Evolutionary conservation across 1,140 invertebrate species (phyloP).

Genomic region (Anoplophora glabripennis): DNA sequence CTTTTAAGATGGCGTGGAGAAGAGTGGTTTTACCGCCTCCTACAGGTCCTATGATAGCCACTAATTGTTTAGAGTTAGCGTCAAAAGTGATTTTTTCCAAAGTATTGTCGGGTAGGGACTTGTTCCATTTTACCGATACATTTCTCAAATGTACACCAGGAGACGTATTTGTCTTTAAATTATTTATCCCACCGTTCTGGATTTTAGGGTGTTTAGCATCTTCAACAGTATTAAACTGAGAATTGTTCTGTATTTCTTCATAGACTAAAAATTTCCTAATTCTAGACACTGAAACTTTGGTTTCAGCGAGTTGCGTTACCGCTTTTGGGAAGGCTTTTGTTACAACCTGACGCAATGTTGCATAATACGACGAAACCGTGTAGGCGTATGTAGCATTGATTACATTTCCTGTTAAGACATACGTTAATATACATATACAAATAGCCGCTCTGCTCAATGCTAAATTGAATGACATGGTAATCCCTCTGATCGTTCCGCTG

Average conservation of each 20-base stretch:
- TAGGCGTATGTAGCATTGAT: constrained; percentile 75
- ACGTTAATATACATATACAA: constrained; percentile 72
- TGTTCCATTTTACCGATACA: constrained; percentile 30
- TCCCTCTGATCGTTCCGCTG: constrained; percentile 60
- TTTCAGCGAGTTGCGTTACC: constrained; percentile 58
- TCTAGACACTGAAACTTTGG: constrained; percentile 63
- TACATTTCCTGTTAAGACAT: constrained; percentile 64
- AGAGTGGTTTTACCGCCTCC: constrained; percentile 76
- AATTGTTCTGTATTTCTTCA: constrained; percentile 14
- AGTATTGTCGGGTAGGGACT: constrained; percentile 54
- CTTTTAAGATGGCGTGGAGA: constrained; percentile 73
- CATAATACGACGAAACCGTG: constrained; percentile 67
- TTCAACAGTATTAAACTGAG: too few species aligned
- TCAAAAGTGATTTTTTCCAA: constrained; percentile 56
- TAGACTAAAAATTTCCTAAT: constrained; percentile 57
- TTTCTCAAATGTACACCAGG: constrained; percentile 19
- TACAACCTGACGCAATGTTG: too few species aligned
- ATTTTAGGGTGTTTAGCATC: too few species aligned
- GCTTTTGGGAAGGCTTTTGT: constrained; percentile 59
- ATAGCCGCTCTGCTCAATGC: constrained; percentile 71
- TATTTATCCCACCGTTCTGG: too few species aligned
- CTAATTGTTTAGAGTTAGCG: constrained; percentile 54
- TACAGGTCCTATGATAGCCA: constrained; percentile 69
- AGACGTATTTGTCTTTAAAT: neutral
- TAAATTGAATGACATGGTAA: constrained; percentile 69